phyloP scores from a whole-genome alignment of 2,113 vertebrate genomes.

The Antigone vipio region DNA sequence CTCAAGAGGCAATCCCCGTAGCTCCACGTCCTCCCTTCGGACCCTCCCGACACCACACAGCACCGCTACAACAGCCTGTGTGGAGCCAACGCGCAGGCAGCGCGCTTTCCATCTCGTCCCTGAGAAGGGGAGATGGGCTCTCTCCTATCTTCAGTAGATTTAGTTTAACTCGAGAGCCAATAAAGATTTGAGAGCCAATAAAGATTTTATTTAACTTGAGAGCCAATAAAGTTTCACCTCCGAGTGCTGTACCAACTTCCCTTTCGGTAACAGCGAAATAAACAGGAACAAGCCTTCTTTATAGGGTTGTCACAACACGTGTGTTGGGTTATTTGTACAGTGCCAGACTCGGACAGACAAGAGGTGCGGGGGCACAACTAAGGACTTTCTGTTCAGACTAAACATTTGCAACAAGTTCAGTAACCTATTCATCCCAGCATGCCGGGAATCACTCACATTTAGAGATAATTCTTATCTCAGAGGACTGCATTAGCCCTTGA shows the following conservation, averaged over 20 bases:
- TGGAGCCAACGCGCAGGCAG: not conserved
- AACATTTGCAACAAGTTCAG: not conserved
- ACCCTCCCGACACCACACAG: too few species aligned
- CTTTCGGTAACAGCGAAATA: not conserved
- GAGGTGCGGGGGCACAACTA: not conserved
- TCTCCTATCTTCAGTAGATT: not conserved
- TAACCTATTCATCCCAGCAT: not conserved
- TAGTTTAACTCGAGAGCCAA: not conserved
- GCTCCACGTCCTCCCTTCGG: not conserved
- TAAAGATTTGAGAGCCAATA: not conserved
- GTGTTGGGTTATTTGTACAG: not conserved
- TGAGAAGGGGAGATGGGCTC: not conserved
- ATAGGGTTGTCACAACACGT: not conserved
- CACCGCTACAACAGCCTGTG: too few species aligned
- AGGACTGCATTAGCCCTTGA: not conserved
- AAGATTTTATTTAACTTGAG: not conserved
- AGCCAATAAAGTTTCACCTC: conserved; percentile 19
- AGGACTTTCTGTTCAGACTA: not conserved
- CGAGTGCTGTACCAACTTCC: not conserved
- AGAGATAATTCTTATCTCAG: not conserved
- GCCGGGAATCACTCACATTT: not conserved
- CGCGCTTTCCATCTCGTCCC: not conserved
- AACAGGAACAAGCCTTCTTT: not conserved
- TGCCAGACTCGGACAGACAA: not conserved
- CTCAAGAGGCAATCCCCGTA: not conserved